Evolutionary conservation across 2,888 invertebrate genomes (phyloP), one percentile per base, ranked within the genome.

Genomic region (Steinernema scapterisci): DNA sequence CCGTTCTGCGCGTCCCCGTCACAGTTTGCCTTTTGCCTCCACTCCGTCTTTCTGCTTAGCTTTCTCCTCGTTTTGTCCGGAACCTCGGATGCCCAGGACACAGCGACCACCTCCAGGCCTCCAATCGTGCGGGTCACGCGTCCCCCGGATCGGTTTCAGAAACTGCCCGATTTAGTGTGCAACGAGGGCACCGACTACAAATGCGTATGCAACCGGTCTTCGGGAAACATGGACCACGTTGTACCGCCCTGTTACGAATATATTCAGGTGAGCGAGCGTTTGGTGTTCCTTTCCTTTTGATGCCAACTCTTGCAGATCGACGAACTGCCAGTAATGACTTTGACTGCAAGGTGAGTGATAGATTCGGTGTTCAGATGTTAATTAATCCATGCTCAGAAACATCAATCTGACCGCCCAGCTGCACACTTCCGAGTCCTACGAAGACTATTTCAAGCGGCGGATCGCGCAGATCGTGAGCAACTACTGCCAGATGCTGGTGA

Each of bases 401-500:
- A 79, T 86, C n/a, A 83, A 86, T 71, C 76, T 84, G 21, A 78
- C 80, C 38, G 79, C 81, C 7, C 73, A 73, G 21, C 79, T 85
- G 31, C 78, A 84, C 72, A 83, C 83, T 1, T 83, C 80, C 31
- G 82, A 84, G 70, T 80, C 80, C 43, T 86, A 83, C 75, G 78
- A 85, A 77, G 78, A 79, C 54, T 86, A 87, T 71, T 86, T 86
- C 79, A 85, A 86, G 63, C 75, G 82, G 72, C 75, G 86, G 48
- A 82, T 86, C 25, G 82, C 87, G 9, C 78, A 77, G 43, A 79
- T 86, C 19, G 77, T 87, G 0, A 84, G 84, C 27, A 77, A 79
- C 21, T 84, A 84, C 78, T 87, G 87, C 73, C 82, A 84, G 72
- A 77, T 80, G 44, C 78, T 82, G 38, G 76, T 82, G 5, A 81